Evolutionary conservation across 2,797 vertebrate species (phyloP).

Genomic region (Lepus townsendii): DNA sequence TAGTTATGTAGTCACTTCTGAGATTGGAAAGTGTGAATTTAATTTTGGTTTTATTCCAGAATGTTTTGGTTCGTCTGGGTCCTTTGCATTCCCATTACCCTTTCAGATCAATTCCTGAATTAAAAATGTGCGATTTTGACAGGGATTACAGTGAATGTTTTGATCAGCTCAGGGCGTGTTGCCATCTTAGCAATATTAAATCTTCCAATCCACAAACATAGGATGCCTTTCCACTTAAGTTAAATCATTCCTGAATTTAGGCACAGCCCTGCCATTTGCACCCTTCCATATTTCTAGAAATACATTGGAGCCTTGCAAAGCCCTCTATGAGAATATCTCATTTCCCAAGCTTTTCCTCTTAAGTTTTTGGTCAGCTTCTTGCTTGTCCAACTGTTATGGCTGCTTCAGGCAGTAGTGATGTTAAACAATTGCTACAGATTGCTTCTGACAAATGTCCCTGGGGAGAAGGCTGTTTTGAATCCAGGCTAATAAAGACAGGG

Average conservation of each 20-base stretch:
- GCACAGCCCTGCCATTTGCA: not conserved
- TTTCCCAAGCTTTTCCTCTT: not conserved
- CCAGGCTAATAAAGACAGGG: not conserved
- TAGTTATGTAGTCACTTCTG: slow-evolving; percentile 4
- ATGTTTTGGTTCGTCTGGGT: not conserved
- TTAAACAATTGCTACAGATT: too few relatives aligned
- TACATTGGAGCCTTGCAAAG: not conserved
- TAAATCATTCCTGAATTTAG: not conserved
- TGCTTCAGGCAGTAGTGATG: not conserved
- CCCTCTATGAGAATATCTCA: not conserved
- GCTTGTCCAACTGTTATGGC: not conserved
- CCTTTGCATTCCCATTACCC: too few relatives aligned
- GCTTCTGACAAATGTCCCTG: too few relatives aligned
- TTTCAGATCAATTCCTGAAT: not conserved
- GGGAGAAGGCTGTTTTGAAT: too few relatives aligned
- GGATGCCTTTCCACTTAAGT: not conserved
- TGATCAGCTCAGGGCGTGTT: not conserved
- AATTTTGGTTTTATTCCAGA: slow-evolving; percentile 14
- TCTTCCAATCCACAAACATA: too few relatives aligned
- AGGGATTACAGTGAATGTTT: not conserved
- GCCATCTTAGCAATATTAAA: not conserved
- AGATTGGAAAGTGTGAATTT: not conserved
- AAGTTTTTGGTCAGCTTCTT: not conserved
- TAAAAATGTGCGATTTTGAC: not conserved
- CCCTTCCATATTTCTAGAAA: not conserved